Evolutionary conservation across 2,113 vertebrate species (phyloP).

Genomic region (Trachemys scripta): DNA sequence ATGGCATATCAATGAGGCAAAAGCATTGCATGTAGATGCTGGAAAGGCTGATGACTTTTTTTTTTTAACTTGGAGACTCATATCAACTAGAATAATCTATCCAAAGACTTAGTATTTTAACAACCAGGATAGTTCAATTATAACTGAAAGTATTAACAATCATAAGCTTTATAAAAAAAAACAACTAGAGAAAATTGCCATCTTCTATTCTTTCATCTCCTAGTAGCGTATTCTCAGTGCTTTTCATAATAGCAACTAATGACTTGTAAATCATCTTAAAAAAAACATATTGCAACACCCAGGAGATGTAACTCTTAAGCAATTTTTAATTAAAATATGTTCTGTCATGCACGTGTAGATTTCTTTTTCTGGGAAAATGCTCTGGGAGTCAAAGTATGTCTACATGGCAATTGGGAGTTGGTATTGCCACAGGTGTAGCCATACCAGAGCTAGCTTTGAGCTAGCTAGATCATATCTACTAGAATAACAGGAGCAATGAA

Average conservation of each 20-base stretch:
- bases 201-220: background rate
- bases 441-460: background rate
- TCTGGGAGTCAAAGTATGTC: background rate
- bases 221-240: background rate
- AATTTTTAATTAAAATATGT: background rate
- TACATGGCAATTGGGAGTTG: background rate
- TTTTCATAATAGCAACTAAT: background rate
- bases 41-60: conserved; percentile 35
- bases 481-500: background rate
- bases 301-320: background rate
- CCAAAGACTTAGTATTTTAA: background rate
- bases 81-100: conserved; percentile 12
- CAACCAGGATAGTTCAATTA: background rate
- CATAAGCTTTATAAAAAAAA: background rate
- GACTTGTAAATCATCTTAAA: background rate
- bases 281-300: background rate
- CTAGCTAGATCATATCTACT: background rate
- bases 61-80: background rate
- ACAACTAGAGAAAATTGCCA: background rate
- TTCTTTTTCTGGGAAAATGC: background rate
- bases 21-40: conserved; percentile 28
- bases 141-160: conserved; percentile 21
- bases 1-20: conserved; percentile 53
- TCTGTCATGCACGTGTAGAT: background rate
- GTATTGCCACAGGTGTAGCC: background rate